phyloP scores from a whole-genome alignment of 2,113 vertebrate species.

The Isurus oxyrinchus region DNA sequence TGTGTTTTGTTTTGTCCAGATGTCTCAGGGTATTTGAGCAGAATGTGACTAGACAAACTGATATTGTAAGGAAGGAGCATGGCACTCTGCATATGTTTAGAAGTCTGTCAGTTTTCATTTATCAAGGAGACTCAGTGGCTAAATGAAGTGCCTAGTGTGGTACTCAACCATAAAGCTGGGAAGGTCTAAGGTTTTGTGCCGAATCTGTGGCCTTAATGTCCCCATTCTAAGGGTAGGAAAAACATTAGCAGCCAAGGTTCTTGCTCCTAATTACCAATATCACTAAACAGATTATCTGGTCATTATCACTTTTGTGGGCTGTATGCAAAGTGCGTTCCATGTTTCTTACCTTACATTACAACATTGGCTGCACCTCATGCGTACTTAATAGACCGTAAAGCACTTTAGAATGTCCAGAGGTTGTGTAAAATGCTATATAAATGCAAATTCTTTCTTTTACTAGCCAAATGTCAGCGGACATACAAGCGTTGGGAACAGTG shows the following conservation, averaged over 20 bases:
- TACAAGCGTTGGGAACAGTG: not conserved
- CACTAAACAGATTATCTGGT: not conserved
- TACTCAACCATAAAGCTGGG: not conserved
- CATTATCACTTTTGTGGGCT: not conserved
- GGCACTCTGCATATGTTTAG: slow-evolving; percentile 10
- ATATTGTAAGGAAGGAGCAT: not conserved
- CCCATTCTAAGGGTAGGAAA: not conserved
- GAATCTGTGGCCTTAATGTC: too few species aligned
- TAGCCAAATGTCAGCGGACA: not conserved
- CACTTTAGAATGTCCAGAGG: not conserved
- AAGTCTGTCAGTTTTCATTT: not conserved
- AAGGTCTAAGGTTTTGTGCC: not conserved
- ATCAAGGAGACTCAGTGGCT: not conserved
- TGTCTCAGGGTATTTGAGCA: slow-evolving; percentile 4
- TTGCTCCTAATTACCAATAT: not conserved
- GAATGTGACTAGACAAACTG: slow-evolving; percentile 10
- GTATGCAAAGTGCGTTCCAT: not conserved
- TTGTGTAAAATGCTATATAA: not conserved
- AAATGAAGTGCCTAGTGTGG: not conserved
- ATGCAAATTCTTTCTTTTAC: not conserved
- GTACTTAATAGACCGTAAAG: not conserved
- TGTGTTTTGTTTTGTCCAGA: slow-evolving; percentile 11
- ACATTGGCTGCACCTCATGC: not conserved
- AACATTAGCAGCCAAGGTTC: not conserved
- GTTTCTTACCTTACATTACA: not conserved